Evolutionary conservation across 2,888 invertebrate species (phyloP).

Genomic region (Nudaria mundana): DNA sequence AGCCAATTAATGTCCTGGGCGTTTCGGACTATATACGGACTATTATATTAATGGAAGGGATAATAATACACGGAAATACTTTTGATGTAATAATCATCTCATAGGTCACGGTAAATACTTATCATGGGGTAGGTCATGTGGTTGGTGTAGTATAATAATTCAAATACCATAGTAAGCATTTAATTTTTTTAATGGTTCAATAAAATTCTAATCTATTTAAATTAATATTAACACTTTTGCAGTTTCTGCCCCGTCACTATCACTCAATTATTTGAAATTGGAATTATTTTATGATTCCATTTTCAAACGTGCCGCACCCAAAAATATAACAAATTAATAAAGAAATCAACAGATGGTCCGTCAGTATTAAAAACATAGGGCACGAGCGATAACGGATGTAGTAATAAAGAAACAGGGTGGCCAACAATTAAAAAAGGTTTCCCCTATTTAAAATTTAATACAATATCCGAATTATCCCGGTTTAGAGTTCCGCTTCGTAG

Average conservation of each 20-base stretch:
- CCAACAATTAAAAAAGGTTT: conserved; percentile 47
- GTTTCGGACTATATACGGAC: too few species aligned
- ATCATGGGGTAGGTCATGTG: too few species aligned
- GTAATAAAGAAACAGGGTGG: conserved; percentile 28
- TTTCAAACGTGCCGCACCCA: background rate
- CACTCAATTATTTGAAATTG: background rate
- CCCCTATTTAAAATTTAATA: conserved; percentile 42
- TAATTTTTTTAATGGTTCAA: too few species aligned
- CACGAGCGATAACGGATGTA: conserved; percentile 22
- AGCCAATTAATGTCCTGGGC: too few species aligned
- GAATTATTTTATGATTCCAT: background rate
- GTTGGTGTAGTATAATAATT: too few species aligned
- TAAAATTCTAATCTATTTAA: too few species aligned
- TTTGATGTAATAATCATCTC: too few species aligned
- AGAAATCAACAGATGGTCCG: conserved; percentile 21
- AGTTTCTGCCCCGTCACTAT: background rate
- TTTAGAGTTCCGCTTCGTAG: conserved; percentile 37
- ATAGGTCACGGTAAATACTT: too few species aligned
- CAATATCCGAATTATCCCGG: conserved; percentile 40
- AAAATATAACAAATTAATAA: conserved; percentile 10
- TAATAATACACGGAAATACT: too few species aligned
- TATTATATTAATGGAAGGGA: too few species aligned
- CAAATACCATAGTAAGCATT: too few species aligned
- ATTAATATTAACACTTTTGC: too few species aligned
- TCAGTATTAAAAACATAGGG: conserved; percentile 8